These are phyloP conservation scores for Deladenus siricidicola DNA, from an alignment of 2,888 invertebrate genomes.

Conservation along the genomic window DNA sequence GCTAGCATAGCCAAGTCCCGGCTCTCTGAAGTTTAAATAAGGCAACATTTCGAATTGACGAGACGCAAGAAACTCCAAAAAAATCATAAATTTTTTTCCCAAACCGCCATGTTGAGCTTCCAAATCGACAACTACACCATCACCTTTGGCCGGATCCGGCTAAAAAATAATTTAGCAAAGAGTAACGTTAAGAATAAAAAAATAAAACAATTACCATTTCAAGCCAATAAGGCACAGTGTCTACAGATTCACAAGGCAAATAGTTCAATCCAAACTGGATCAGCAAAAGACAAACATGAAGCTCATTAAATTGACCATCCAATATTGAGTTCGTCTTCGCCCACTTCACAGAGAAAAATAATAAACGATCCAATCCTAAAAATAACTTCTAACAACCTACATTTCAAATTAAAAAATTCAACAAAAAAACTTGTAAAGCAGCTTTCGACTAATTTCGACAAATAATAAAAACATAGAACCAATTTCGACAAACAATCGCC, in stretches of 20 bases:
- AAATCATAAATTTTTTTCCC: conserved; percentile 15
- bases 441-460: too few relatives aligned
- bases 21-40: conserved; percentile 16
- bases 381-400: not conserved
- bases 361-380: conserved; percentile 21
- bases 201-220: conserved; percentile 4
- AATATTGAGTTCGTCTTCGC: conserved; percentile 8
- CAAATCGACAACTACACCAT: conserved; percentile 2
- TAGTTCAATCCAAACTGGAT: conserved; percentile 17
- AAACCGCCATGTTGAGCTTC: conserved; percentile 18
- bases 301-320: conserved; percentile 10
- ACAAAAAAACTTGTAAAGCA: too few relatives aligned
- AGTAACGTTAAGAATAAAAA: not conserved
- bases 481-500: too few relatives aligned
- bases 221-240: conserved; percentile 12
- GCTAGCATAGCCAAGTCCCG: conserved; percentile 6
- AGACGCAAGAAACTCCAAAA: conserved; percentile 20
- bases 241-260: conserved; percentile 15
- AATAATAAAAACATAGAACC: too few relatives aligned
- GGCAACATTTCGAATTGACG: conserved; percentile 16
- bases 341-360: conserved; percentile 22
- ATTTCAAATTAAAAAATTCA: too few relatives aligned
- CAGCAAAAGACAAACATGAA: conserved; percentile 16
- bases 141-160: not conserved
- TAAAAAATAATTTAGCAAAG: not conserved